Evolutionary conservation across 2,113 vertebrate genomes (phyloP).

Genomic region (Varanus salvator): DNA sequence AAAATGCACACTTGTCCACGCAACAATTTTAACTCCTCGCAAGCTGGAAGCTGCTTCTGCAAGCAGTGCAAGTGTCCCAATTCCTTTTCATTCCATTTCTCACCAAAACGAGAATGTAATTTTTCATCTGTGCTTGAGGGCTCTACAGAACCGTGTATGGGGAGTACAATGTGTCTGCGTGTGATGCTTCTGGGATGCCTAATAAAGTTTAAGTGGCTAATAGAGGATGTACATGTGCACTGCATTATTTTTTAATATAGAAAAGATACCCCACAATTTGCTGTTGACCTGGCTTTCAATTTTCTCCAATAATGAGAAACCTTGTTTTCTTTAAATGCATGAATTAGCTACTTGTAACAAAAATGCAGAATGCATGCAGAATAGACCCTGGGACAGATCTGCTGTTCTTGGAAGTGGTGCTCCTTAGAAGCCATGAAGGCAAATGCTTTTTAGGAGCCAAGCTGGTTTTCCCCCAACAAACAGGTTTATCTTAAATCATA

Average conservation of each 20-base stretch:
- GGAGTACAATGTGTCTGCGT: not conserved
- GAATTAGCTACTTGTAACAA: not conserved
- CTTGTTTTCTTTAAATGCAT: not conserved
- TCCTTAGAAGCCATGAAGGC: not conserved
- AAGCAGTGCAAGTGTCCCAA: not conserved
- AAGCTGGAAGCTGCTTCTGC: not conserved
- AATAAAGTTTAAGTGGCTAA: slow-evolving; percentile 1
- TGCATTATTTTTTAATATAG: not conserved
- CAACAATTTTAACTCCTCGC: not conserved
- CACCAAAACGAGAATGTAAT: not conserved
- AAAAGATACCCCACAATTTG: not conserved
- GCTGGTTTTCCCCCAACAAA: slow-evolving; percentile 13
- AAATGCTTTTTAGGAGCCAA: not conserved
- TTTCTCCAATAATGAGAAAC: not conserved
- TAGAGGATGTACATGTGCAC: not conserved
- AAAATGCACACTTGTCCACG: not conserved
- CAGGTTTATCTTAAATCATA: slow-evolving; percentile 34
- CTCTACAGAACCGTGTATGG: not conserved
- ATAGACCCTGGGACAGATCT: not conserved
- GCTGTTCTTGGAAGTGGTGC: not conserved
- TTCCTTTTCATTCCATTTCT: not conserved
- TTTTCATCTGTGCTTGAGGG: not conserved
- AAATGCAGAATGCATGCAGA: not conserved
- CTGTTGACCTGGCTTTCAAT: not conserved
- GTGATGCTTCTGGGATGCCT: not conserved